Evolutionary conservation across 2,797 vertebrate species (phyloP).

Genomic region (Melopsittacus undulatus): DNA sequence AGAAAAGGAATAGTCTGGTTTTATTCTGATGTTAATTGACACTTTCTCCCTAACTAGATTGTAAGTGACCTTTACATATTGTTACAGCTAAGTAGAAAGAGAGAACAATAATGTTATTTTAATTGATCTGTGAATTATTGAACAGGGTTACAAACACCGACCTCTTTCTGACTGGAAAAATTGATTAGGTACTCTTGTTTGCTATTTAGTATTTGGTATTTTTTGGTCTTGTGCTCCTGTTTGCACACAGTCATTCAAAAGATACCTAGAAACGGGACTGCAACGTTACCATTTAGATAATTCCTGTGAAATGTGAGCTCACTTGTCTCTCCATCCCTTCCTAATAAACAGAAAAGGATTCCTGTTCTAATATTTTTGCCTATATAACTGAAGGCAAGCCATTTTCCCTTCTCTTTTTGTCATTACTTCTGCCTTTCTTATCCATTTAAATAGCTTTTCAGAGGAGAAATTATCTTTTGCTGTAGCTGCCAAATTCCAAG

Average conservation of each 20-base stretch:
- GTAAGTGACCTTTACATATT: conserved; percentile 80
- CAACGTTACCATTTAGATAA: not conserved
- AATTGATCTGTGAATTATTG: conserved; percentile 83
- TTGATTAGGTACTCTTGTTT: conserved; percentile 46
- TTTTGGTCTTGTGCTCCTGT: not conserved
- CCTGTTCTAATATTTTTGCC: not conserved
- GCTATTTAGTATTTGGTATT: not conserved
- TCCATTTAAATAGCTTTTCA: not conserved
- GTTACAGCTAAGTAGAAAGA: conserved; percentile 73
- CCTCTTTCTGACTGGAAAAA: conserved; percentile 59
- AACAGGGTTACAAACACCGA: conserved; percentile 66
- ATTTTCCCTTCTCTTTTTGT: not conserved
- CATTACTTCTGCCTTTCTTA: not conserved
- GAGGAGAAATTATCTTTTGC: not conserved
- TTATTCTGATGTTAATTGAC: conserved; percentile 71
- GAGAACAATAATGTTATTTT: conserved; percentile 80
- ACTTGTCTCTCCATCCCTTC: not conserved
- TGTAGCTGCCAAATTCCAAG: not conserved
- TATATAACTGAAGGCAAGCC: not conserved
- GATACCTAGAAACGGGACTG: not conserved
- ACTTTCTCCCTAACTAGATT: conserved; percentile 62
- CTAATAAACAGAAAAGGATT: not conserved
- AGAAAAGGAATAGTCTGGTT: conserved; percentile 62
- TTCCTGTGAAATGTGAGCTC: not conserved
- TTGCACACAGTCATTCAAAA: not conserved